Base-by-base conservation (phyloP, 1,140 invertebrate species). In the Scaptomyza graminum region DNA sequence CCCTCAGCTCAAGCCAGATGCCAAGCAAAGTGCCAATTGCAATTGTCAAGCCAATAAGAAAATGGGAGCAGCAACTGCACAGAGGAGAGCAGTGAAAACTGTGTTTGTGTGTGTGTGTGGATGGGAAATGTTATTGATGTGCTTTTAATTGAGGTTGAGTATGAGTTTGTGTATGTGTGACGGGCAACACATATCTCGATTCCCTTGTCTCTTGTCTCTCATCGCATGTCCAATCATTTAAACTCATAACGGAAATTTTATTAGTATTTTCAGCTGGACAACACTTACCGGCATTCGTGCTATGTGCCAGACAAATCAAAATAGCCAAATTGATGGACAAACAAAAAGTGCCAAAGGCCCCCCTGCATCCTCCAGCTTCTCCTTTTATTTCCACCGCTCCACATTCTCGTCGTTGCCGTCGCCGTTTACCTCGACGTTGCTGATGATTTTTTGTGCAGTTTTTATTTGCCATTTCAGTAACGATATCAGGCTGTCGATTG, bases 261-360 rank as follows among this genome's bases (percentile, higher is more conserved):
- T 85, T 88, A 87, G 74, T 67, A 62, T 34, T 73, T 72, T 49
- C 59, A 65, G 44, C 15, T 59, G 59, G 22, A 60, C 47, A 54
- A 71, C 76, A 90, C 88, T 90, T 85, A 90, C 88, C 88, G 79
- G 83, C 80, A 75, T 74, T 76, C 69, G 88, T 82, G 51, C 69
- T 76, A 59, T 82, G 77, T 54, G 79, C 79, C 74, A 90, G 72
- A 63, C 76, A 87, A 84, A 91, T 66, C 66, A 90, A 55, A 72
- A 87, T 72, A 51, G 73, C 72, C 56, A 87, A 46, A 70, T 69
- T 76, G 76, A 84, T 74, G 67, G 67, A 79, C 61, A 68, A 65
- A 34, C 68, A 65, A 41, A 66, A 62, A 76, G 59, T 64, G 55
- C 70, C 63, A 61, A 46, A 15, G 55, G 67, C 57, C 44, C 59